A percentile compares a stretch with the other conserved stretches of the same genome.
phyloP scores from a whole-genome alignment of 2,113 vertebrate genomes.

The Mixornis gularis region DNA sequence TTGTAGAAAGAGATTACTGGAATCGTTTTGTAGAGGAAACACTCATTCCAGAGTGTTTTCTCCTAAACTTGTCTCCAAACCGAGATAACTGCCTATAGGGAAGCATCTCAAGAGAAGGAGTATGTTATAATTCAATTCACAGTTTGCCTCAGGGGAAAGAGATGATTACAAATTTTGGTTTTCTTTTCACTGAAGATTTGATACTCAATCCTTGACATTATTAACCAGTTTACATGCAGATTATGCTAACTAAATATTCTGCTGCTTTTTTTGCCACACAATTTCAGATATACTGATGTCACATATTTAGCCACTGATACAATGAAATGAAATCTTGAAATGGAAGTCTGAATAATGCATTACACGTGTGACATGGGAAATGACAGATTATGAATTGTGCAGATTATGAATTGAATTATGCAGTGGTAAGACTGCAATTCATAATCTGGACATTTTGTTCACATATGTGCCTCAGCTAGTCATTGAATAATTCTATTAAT shows the following conservation, averaged over 20 bases:
- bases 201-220: neutral
- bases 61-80: neutral
- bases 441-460: neutral
- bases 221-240: neutral
- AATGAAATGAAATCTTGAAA: neutral
- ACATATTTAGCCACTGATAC: neutral
- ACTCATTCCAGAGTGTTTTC: neutral
- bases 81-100: fast-evolving
- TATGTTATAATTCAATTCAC: neutral
- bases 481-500: neutral
- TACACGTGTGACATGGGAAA: neutral
- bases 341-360: neutral
- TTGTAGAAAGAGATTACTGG: neutral
- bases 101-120: neutral
- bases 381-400: no score
- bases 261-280: neutral
- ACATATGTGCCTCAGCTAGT: neutral
- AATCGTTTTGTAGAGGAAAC: neutral
- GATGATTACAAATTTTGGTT: neutral
- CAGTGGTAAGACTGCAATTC: neutral
- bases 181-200: neutral
- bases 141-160: neutral
- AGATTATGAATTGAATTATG: no score
- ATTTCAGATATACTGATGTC: neutral
- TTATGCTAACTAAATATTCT: neutral